Conservation (phyloP, 2,888 invertebrate genomes). For the Zygothrica quintamaculata region DNA sequence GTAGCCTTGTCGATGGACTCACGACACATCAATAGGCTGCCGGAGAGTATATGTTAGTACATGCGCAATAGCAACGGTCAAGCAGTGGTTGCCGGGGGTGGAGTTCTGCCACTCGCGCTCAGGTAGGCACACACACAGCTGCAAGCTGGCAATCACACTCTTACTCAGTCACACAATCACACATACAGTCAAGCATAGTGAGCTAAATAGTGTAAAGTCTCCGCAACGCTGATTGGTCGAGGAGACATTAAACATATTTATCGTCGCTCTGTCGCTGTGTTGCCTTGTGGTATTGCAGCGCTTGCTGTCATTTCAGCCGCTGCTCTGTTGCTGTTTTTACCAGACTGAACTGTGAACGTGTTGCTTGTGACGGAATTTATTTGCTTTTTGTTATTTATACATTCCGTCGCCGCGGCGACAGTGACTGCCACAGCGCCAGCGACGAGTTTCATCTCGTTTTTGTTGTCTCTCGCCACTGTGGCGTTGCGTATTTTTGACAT, state of each 20-base stretch:
- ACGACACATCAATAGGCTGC: conserved; percentile 13
- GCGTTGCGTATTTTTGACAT: conserved; percentile 81
- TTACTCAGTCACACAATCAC: conserved; percentile 36
- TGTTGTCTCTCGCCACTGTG: conserved; percentile 51
- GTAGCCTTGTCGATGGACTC: conserved; percentile 23
- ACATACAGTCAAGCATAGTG: conserved; percentile 26
- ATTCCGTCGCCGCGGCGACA: conserved; percentile 56
- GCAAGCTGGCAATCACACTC: conserved; percentile 39
- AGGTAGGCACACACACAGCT: conserved; percentile 21
- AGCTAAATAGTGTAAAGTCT: conserved; percentile 62
- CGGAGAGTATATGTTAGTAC: conserved; percentile 48
- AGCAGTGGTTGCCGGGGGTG: conserved; percentile 64
- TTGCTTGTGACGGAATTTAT: conserved; percentile 81
- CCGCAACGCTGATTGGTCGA: conserved; percentile 79
- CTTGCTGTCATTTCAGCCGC: conserved; percentile 26
- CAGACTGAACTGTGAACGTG: conserved; percentile 57
- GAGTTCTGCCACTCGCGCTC: conserved; percentile 58
- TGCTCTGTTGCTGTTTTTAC: conserved; percentile 53
- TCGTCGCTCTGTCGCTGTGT: conserved; percentile 65
- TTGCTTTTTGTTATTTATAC: conserved; percentile 81
- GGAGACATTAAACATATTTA: conserved; percentile 16
- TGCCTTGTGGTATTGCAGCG: conserved; percentile 47
- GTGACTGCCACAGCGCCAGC: conserved; percentile 20
- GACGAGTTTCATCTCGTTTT: conserved; percentile 52
- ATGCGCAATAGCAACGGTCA: conserved; percentile 70